Percentiles rank a stretch among this genome's conserved stretches.
phyloP scores from a whole-genome alignment of 2,797 vertebrate genomes.

The Hyperoplus lanceolatus region DNA sequence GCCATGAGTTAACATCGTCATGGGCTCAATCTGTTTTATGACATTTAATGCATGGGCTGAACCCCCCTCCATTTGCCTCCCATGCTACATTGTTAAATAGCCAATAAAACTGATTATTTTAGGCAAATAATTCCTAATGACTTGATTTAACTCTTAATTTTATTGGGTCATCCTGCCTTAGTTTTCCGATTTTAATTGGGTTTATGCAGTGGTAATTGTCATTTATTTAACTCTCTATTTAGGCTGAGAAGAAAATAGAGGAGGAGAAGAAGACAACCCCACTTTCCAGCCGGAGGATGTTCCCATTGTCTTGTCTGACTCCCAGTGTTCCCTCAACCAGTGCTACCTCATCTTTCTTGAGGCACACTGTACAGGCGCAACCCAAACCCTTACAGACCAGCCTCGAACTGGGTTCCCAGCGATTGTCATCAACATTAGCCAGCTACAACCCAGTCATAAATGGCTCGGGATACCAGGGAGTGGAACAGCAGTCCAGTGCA shows the following conservation, averaged over 20 bases:
- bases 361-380: conserved; percentile 85
- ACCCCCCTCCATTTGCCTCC: conserved; percentile 36
- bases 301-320: conserved; percentile 87
- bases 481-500: conserved; percentile 74
- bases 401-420: conserved; percentile 78
- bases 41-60: conserved; percentile 55
- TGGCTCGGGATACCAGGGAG: conserved; percentile 83
- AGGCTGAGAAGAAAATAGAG: conserved; percentile 88
- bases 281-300: conserved; percentile 86
- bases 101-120: conserved; percentile 20
- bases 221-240: conserved; percentile 51
- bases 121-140: conserved; percentile 23
- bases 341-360: conserved; percentile 86
- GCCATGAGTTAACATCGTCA: conserved; percentile 58
- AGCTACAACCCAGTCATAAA: conserved; percentile 83
- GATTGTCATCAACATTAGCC: conserved; percentile 75
- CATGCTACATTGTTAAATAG: conserved; percentile 26
- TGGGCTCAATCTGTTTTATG: conserved; percentile 45
- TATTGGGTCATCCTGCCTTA: conserved; percentile 10
- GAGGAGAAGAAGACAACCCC: conserved; percentile 87
- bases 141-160: conserved; percentile 16
- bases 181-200: conserved; percentile 10
- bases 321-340: conserved; percentile 79
- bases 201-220: conserved; percentile 39
- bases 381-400: conserved; percentile 73